Evolutionary conservation across 2,113 vertebrate species (phyloP).

Genomic region (Istiophorus platypterus): DNA sequence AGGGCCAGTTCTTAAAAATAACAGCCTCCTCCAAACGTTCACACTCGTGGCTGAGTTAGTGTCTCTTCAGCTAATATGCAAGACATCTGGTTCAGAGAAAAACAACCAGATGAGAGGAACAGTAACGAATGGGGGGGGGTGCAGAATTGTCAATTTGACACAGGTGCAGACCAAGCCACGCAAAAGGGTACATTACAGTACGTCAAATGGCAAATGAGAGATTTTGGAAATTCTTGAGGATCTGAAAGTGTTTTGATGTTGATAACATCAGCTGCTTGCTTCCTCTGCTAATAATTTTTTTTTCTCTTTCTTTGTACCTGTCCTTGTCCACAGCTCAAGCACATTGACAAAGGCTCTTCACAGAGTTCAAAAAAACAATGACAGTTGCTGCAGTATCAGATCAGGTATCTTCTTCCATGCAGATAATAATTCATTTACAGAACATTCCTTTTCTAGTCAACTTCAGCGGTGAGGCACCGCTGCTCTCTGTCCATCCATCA

Average conservation of each 20-base stretch:
- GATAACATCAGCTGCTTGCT: neutral
- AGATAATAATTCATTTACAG: slow-evolving; percentile 75
- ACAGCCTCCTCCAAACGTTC: neutral
- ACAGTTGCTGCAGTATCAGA: slow-evolving; percentile 67
- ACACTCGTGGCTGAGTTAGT: neutral
- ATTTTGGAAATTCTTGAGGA: neutral
- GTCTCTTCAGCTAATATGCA: slow-evolving; percentile 19
- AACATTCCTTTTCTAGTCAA: slow-evolving; percentile 75
- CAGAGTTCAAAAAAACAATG: slow-evolving; percentile 61
- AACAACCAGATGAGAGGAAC: neutral
- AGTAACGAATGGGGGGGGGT: neutral
- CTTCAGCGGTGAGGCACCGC: slow-evolving; percentile 58
- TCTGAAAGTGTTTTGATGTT: slow-evolving; percentile 13
- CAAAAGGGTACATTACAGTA: neutral
- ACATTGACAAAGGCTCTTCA: slow-evolving; percentile 25
- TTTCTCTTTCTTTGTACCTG: neutral
- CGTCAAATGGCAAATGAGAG: neutral
- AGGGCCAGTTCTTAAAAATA: slow-evolving; percentile 8
- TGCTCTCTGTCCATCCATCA: slow-evolving; percentile 73
- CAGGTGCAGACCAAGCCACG: neutral
- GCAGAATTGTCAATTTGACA: neutral
- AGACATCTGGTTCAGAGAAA: slow-evolving; percentile 27
- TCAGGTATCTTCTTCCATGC: slow-evolving; percentile 57
- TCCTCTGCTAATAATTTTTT: neutral
- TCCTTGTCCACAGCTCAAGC: slow-evolving; percentile 33